Evolutionary conservation across 1,140 invertebrate species (phyloP), one percentile per base, ranked within the genome.

Genomic region (Bombus affinis): DNA sequence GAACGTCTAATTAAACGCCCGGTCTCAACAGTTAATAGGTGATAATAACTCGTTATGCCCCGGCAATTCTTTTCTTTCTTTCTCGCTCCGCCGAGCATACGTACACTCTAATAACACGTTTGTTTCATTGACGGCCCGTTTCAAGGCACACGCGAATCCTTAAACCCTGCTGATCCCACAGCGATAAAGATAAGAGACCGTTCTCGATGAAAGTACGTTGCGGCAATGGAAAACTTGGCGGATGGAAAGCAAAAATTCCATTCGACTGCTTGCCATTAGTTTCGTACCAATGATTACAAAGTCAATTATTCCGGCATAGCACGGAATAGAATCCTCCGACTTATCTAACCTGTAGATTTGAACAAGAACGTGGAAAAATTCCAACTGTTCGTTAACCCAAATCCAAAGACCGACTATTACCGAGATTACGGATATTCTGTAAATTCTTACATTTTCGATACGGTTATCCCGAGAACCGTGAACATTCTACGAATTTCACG

Each of bases 1-100:
- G 42, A 44, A 57, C 39, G 42, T 57, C 37, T 70, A 83, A 83
- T 78, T 83, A 78, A 83, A 70, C 35, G 73, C 37, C 35, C 12
- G 10, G 39, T 12, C 15, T 22, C 28, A 35, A 6, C n/a, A 13
- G 28, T 70, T 83, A 78, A 78, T 35, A 35, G 74, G 18, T 47
- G 42, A 76, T 83, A 83, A 77, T 57, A 68, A 83, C 59, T 83
- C 35, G 73, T 13, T 13, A 28, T 25, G 35, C 42, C 22, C 0
- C 44, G 28, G 2, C 28, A 3, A 62, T 53, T 77, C 44, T 39
- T 83, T 68, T 77, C 59, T 66, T 83, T 42, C 25, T 32, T 42
- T 57, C 28, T 77, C 47, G 73, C 73, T 53, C 42, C 42, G 44
- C 1, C 25, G 73, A 53, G 18, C 62, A 53, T 44, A 32, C 10